Evolutionary conservation across 2,113 vertebrate genomes (phyloP).

Genomic region (Proteles cristata): DNA sequence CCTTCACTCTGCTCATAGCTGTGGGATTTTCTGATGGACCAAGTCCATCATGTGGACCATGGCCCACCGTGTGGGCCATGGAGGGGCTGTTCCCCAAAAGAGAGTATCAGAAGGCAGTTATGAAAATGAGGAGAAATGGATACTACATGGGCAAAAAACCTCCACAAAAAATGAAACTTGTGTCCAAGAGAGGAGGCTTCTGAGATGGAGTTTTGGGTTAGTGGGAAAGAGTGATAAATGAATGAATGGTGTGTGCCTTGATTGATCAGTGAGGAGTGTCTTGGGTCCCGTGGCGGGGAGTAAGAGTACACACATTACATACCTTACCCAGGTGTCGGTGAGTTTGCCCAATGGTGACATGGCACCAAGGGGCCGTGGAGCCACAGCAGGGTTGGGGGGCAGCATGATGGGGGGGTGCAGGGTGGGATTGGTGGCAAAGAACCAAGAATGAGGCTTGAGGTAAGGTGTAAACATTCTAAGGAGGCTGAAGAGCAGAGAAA

Average conservation of each 20-base stretch:
- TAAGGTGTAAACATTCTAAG: neutral
- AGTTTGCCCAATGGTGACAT: neutral
- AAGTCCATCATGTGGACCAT: neutral
- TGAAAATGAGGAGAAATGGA: neutral
- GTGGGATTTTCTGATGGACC: neutral
- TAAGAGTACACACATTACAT: rapidly evolving
- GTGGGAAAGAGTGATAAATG: neutral
- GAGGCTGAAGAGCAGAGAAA: neutral
- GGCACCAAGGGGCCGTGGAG: neutral
- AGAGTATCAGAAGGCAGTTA: neutral
- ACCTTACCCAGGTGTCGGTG: neutral
- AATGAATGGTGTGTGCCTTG: neutral
- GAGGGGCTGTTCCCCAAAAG: neutral
- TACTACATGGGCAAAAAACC: neutral
- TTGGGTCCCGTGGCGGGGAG: too few species aligned
- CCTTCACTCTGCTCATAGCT: neutral
- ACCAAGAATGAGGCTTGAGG: neutral
- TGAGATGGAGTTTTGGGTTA: neutral
- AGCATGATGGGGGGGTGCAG: neutral
- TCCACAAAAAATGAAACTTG: neutral
- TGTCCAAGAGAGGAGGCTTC: neutral
- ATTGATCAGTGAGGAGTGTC: neutral
- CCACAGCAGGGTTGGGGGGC: neutral
- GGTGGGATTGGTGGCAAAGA: neutral
- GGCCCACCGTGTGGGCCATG: too few species aligned